phyloP scores from a whole-genome alignment of 1,140 invertebrate species.

The Zelostemma sp. region DNA sequence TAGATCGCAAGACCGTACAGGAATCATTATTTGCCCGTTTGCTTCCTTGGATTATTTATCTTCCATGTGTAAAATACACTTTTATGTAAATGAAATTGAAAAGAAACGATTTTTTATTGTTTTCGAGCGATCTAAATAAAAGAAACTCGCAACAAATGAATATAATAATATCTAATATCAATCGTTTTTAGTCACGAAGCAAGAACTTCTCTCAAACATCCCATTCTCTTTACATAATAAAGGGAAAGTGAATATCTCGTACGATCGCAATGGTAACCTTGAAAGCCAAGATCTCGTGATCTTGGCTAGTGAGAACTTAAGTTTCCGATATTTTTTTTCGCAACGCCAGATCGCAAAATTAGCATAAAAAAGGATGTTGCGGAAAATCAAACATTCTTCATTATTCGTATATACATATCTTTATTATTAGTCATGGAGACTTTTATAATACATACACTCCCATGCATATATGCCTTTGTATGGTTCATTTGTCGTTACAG shows the following conservation, averaged over 20 bases:
- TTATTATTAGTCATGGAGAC: slow-evolving; percentile 53
- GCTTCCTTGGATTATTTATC: too few relatives aligned
- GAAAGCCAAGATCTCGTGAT: slow-evolving; percentile 45
- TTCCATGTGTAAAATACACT: too few relatives aligned
- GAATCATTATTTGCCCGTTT: slow-evolving; percentile 41
- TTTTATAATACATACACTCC: slow-evolving; percentile 53
- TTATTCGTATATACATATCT: slow-evolving; percentile 48
- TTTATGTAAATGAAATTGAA: too few relatives aligned
- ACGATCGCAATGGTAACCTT: slow-evolving; percentile 50
- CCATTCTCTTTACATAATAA: slow-evolving; percentile 52
- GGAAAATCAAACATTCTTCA: slow-evolving; percentile 10
- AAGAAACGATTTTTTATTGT: too few relatives aligned
- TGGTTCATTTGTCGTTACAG: slow-evolving; percentile 15
- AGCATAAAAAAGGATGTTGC: background rate
- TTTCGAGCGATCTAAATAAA: too few relatives aligned
- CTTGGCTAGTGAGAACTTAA: slow-evolving; percentile 32
- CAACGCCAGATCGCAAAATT: slow-evolving; percentile 12
- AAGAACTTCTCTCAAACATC: slow-evolving; percentile 45
- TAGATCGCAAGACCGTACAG: slow-evolving; percentile 43
- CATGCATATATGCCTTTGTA: slow-evolving; percentile 41
- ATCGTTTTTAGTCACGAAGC: too few relatives aligned
- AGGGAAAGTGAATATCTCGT: slow-evolving; percentile 51
- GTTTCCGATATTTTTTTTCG: slow-evolving; percentile 31
- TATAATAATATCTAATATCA: too few relatives aligned
- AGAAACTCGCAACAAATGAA: too few relatives aligned